Base-by-base conservation (phyloP, 2,888 invertebrate species). In the Acleris sparsana region DNA sequence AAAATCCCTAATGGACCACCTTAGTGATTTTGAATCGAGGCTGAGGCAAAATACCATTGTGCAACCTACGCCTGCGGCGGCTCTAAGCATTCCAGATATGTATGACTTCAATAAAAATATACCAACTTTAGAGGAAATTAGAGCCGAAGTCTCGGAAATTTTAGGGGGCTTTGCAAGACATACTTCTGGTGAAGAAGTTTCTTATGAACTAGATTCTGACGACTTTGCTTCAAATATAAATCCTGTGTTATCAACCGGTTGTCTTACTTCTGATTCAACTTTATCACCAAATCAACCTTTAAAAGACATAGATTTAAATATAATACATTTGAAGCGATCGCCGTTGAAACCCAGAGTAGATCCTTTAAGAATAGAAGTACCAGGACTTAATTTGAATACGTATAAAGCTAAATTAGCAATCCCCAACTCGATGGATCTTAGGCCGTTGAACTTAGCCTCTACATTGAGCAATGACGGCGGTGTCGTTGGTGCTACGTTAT, bases 371-470 rank as follows among this genome's bases (percentile, higher is more conserved):
- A 51, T 74, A 4, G 73, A 71, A 60, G 22, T 78, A 4, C 79
- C 80, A 18, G 75, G 69, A 55, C 61, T 79, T 29, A 80, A 78
- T 67, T 72, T 86, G 48, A 80, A 82, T 62, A 77, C 80, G 2
- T 83, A 76, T 63, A 83, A 75, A 69, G 72, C 81, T n/a, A 84
- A 80, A 72, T 63, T 87, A 44, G 74, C 83, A 1, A 60, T 80
- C 20, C 84, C 86, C 4, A 77, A 80, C 33, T 74, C 78, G 49
- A 70, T 86, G 17, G 72, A 78, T 20, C 65, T 85, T 2, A 83
- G 80, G 68, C 80, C 85, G 57, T 61, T 84, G 13, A 80, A 79
- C 58, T 63, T 80, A 5, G 77, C 80, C 63, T 80, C 85, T 22
- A 69, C 74, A n/a, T 66, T 81, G 18, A 71, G 75, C 9, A 77